Conservation (phyloP, 2,113 vertebrate genomes). For the Odobenus rosmarus region DNA sequence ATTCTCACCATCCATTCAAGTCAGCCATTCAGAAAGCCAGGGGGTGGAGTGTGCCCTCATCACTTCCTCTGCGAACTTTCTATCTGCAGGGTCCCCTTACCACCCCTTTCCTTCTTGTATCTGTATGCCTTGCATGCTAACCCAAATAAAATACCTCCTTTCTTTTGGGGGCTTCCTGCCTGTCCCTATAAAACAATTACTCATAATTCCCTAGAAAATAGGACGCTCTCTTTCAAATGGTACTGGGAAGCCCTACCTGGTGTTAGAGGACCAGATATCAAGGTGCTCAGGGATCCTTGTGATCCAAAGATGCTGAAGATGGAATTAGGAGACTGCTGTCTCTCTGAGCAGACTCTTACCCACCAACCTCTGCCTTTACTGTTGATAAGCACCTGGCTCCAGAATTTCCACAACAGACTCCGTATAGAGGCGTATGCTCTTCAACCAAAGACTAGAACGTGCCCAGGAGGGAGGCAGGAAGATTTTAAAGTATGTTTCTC, state of each 20-base stretch:
- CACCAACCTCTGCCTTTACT: neutral
- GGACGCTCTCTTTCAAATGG: neutral
- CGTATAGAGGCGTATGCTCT: neutral
- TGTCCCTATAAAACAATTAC: neutral
- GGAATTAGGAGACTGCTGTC: neutral
- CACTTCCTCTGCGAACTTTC: neutral
- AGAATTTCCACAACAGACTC: neutral
- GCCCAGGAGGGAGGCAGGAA: neutral
- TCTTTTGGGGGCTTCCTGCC: neutral
- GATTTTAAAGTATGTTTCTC: neutral
- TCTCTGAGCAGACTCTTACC: neutral
- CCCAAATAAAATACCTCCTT: neutral
- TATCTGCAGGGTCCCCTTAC: neutral
- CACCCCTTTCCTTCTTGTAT: neutral
- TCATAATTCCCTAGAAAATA: neutral
- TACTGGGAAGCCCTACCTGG: neutral
- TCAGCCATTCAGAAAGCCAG: neutral
- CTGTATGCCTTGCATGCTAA: neutral
- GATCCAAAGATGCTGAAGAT: neutral
- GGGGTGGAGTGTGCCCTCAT: neutral
- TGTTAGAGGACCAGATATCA: neutral
- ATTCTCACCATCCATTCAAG: neutral
- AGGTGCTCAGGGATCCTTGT: neutral
- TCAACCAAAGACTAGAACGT: neutral
- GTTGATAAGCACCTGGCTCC: neutral